Base-by-base conservation (phyloP, 1,140 invertebrate species). In the Penaeus vannamei region DNA sequence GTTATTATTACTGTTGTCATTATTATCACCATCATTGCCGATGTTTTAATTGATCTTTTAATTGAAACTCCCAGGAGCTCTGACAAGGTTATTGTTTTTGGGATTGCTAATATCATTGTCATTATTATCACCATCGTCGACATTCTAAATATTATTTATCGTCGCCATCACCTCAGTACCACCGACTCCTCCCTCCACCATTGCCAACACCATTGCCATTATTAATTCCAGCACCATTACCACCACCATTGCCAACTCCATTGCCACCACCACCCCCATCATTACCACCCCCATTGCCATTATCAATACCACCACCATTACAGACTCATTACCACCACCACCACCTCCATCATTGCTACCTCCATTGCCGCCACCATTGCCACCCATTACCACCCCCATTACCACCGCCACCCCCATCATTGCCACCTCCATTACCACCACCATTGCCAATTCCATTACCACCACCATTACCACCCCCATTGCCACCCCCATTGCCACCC, bases 311-410 rank as follows among this genome's bases (percentile, higher is more conserved):
- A n/a, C 62, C n/a, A 64, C n/a, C n/a, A 64, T 64, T 64, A 64
- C n/a, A 19, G 62, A 64, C n/a, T 64, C 17, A 19, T 64, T n/a
- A 64, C n/a, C 62, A 64, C 62, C 62, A 64, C 62, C 62, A 64
- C n/a, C 62, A 64, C n/a, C 62, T 19, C n/a, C 62, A 64, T 64
- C 62, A 64, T 64, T 64, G n/a, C n/a, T 64, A n/a, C n/a, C n/a
- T 64, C n/a, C 62, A 64, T 64, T 64, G n/a, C n/a, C 62, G n/a
- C n/a, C n/a, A 64, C n/a, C n/a, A 64, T 64, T 64, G n/a, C n/a
- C n/a, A n/a, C n/a, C 17, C 17, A 19, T 64, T 19, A 19, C n/a
- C 62, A 64, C n/a, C 62, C 17, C n/a, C 62, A 64, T 64, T n/a
- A 64, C n/a, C 62, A 64, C n/a, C 62, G n/a, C n/a, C n/a, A n/a